Evolutionary conservation across 2,113 vertebrate species (phyloP).

Genomic region (Chaetops frenatus): DNA sequence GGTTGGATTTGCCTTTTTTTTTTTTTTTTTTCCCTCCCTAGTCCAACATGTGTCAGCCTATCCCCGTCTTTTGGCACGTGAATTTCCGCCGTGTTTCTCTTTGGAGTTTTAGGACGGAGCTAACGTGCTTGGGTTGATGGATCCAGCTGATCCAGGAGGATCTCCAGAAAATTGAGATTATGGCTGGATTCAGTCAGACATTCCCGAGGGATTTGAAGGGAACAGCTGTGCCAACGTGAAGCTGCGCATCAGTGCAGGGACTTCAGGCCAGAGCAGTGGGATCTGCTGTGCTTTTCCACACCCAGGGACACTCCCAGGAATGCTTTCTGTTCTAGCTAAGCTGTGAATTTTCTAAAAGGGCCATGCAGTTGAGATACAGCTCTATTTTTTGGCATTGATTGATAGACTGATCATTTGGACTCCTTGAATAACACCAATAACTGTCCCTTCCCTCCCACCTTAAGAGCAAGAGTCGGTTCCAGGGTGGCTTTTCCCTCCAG

Average conservation of each 20-base stretch:
- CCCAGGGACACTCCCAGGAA: not conserved
- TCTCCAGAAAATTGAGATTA: not conserved
- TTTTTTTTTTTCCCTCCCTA: not conserved
- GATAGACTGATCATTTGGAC: not conserved
- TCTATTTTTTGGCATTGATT: conserved; percentile 37
- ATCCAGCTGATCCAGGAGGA: not conserved
- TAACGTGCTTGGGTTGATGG: not conserved
- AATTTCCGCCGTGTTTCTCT: not conserved
- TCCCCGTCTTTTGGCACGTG: not conserved
- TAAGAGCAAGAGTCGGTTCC: not conserved
- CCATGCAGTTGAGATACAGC: not conserved
- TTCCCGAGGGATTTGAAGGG: not conserved
- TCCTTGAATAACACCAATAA: not conserved
- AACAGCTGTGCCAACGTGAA: not conserved
- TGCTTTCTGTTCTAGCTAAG: not conserved
- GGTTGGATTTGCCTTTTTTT: not conserved
- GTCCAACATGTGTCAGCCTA: not conserved
- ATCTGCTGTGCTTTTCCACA: not conserved
- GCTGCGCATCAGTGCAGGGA: not conserved
- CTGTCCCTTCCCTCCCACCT: not conserved
- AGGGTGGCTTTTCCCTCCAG: not conserved
- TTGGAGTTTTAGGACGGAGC: not conserved
- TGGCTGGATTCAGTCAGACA: not conserved
- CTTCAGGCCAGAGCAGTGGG: not conserved
- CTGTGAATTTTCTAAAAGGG: conserved; percentile 60